phyloP scores from a whole-genome alignment of 2,797 vertebrate species.

The Linurgus olivaceus region DNA sequence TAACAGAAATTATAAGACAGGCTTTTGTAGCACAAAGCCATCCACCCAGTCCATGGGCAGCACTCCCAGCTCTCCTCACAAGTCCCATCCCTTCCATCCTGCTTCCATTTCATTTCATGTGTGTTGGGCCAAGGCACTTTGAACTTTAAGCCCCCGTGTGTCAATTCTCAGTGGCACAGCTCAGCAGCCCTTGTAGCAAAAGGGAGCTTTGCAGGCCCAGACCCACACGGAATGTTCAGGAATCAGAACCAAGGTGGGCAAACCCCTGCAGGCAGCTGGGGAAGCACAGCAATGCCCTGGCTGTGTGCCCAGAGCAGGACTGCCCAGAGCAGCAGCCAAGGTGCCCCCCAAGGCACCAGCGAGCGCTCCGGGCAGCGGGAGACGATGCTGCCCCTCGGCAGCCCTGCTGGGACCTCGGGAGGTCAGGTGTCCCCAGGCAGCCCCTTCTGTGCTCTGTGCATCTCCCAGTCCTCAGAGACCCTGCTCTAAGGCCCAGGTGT shows the following conservation, averaged over 20 bases:
- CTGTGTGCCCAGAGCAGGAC: background rate
- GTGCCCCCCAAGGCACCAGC: rapidly evolving
- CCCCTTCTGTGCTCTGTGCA: rapidly evolving
- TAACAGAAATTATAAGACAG: background rate
- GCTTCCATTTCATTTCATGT: background rate
- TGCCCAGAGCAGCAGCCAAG: background rate
- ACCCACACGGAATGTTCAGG: background rate
- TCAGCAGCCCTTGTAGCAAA: background rate
- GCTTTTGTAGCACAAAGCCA: background rate
- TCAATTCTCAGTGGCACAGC: background rate
- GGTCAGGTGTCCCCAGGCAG: background rate
- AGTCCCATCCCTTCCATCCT: background rate
- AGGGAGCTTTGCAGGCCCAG: background rate
- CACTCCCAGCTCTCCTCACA: background rate
- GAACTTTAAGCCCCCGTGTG: background rate
- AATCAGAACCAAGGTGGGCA: background rate
- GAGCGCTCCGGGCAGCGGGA: rapidly evolving
- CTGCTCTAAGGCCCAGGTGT: background rate
- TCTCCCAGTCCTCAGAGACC: background rate
- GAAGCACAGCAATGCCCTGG: background rate
- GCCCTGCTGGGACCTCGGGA: background rate
- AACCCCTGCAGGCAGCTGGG: background rate
- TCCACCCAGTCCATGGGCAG: background rate
- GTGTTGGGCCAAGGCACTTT: background rate
- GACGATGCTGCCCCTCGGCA: background rate